Conservation (phyloP, 2,888 invertebrate genomes). For the Tupiocoris notatus region DNA sequence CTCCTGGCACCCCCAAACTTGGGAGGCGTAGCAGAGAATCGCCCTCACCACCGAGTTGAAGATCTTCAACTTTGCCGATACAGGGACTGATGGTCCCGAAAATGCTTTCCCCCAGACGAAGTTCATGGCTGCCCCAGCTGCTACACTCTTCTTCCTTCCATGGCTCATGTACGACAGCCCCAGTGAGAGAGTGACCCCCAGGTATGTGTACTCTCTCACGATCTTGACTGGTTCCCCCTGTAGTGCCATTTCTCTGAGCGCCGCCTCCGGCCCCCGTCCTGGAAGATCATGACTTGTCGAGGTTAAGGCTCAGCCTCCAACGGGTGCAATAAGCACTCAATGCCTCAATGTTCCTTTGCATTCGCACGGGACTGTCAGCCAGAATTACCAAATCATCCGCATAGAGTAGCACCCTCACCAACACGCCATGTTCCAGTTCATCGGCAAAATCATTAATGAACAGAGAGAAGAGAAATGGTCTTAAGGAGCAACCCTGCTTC, state of each 20-base stretch:
- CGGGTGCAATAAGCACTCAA: not conserved
- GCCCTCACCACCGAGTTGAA: not conserved
- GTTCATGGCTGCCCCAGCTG: slow-evolving; percentile 10
- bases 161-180: slow-evolving; percentile 4
- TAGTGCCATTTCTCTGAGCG: slow-evolving; percentile 1
- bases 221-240: not conserved
- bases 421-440: not conserved
- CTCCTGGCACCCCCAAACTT: not conserved
- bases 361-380: not conserved
- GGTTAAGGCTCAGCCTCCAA: slow-evolving; percentile 5
- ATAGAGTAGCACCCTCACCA: slow-evolving; percentile 4
- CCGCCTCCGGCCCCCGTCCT: slow-evolving; percentile 1
- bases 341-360: slow-evolving; percentile 11
- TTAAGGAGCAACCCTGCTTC: slow-evolving; percentile 24
- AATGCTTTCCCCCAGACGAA: not conserved
- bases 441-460: slow-evolving; percentile 18
- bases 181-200: slow-evolving; percentile 13
- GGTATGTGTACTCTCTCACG: slow-evolving; percentile 12
- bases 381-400: slow-evolving; percentile 9
- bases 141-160: not conserved
- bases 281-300: slow-evolving; percentile 14
- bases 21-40: slow-evolving; percentile 14
- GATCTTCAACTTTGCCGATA: slow-evolving; percentile 6
- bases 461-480: slow-evolving; percentile 23
- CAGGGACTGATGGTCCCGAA: not conserved